These are phyloP conservation scores for Coreius guichenoti DNA, from an alignment of 2,797 vertebrate species.

Conservation along the genomic window DNA sequence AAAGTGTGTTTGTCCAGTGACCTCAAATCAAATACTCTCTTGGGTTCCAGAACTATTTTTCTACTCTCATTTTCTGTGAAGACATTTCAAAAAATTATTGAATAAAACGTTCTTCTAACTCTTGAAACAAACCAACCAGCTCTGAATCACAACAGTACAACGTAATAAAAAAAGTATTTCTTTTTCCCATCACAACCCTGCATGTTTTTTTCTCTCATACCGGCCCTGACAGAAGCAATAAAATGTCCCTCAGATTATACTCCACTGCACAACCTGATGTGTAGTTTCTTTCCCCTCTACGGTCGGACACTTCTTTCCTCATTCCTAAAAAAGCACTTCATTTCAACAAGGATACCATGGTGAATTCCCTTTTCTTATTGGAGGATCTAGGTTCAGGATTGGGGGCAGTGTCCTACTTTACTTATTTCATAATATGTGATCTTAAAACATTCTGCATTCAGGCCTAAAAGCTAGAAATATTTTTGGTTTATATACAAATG, in stretches of 20 bases:
- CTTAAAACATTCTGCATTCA: background rate
- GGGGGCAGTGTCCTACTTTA: constrained; percentile 8
- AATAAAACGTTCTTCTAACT: background rate
- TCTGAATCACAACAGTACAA: constrained; percentile 5
- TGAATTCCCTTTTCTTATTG: constrained; percentile 15
- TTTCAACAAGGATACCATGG: background rate
- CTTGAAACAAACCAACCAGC: background rate
- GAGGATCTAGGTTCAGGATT: background rate
- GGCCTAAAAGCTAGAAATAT: background rate
- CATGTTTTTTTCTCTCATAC: background rate
- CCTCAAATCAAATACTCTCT: constrained; percentile 28
- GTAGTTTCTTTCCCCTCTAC: background rate
- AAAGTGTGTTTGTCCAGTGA: background rate
- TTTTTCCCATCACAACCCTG: background rate
- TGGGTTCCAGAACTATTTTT: background rate
- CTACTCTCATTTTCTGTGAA: background rate
- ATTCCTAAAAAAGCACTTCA: constrained; percentile 16
- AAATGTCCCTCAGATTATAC: constrained; percentile 1
- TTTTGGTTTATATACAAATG: background rate
- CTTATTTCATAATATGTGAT: background rate
- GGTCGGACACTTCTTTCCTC: background rate
- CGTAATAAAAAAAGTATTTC: background rate
- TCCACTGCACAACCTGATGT: background rate
- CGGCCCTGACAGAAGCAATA: background rate
- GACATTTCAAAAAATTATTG: background rate